Percentiles rank a stretch among this genome's conserved stretches.
These are phyloP conservation scores for Virgularia gustaviana DNA, from an alignment of 92 coral and sea anemone genomes.

Conservation along the genomic window DNA sequence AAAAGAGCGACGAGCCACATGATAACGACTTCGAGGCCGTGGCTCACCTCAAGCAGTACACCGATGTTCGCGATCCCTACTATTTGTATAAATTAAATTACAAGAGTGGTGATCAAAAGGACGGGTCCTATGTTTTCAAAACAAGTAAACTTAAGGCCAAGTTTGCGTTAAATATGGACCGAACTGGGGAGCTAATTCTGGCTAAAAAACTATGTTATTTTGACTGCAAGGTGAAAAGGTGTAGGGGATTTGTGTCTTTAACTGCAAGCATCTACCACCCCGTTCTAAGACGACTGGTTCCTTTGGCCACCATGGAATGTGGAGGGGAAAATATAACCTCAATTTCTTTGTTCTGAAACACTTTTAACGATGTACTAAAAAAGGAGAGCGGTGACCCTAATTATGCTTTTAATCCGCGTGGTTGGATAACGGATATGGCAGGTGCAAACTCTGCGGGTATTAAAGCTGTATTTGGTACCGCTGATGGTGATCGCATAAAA, in stretches of 20 bases:
- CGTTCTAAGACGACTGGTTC: slow-evolving; percentile 26
- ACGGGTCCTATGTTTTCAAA: slow-evolving; percentile 38
- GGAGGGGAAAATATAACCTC: slow-evolving; percentile 32
- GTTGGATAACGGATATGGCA: slow-evolving; percentile 57
- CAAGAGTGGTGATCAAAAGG: slow-evolving; percentile 15
- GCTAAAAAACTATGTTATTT: slow-evolving; percentile 35
- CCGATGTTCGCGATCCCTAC: slow-evolving; percentile 42
- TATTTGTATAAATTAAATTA: slow-evolving; percentile 13
- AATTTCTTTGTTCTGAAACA: slow-evolving; percentile 36
- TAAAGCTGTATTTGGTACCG: slow-evolving; percentile 3
- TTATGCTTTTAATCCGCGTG: slow-evolving; percentile 53
- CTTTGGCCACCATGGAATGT: slow-evolving; percentile 53
- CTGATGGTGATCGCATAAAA: slow-evolving; percentile 5
- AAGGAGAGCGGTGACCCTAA: slow-evolving; percentile 30
- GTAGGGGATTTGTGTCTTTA: slow-evolving; percentile 45
- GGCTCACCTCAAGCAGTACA: slow-evolving; percentile 35
- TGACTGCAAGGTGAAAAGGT: slow-evolving; percentile 51
- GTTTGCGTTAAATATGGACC: slow-evolving; percentile 50
- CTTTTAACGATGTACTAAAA: slow-evolving; percentile 45
- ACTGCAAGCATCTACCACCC: slow-evolving; percentile 52
- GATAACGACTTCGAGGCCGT: slow-evolving; percentile 43
- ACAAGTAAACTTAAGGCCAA: slow-evolving; percentile 41
- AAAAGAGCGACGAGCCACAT: slow-evolving; percentile 27
- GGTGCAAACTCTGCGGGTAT: slow-evolving; percentile 27
- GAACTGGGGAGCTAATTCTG: slow-evolving; percentile 26